phyloP scores from a whole-genome alignment of 2,113 vertebrate genomes.

The Polypterus senegalus region DNA sequence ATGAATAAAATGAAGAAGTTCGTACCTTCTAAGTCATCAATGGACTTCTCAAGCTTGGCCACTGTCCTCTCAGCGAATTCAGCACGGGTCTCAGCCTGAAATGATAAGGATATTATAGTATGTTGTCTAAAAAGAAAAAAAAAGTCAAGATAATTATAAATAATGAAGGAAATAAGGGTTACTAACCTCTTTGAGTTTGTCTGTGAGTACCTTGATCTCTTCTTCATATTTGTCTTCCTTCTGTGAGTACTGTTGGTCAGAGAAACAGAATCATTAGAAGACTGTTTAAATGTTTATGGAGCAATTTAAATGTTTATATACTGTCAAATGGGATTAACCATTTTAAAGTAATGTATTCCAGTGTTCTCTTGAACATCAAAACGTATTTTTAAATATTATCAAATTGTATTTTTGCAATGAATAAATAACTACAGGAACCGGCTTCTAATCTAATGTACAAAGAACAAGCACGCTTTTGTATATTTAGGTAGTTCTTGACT shows the following conservation, averaged over 20 bases:
- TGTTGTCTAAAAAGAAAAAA: too few species aligned
- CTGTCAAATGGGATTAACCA: too few species aligned
- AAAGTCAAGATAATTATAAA: background rate
- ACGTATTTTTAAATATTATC: too few species aligned
- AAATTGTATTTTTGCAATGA: too few species aligned
- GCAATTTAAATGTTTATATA: too few species aligned
- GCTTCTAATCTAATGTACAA: too few species aligned
- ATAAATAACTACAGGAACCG: too few species aligned
- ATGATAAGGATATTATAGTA: constrained; percentile 15
- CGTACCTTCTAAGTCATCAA: constrained; percentile 98
- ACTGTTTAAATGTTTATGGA: too few species aligned
- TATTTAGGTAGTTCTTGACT: too few species aligned
- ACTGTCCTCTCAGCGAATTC: constrained; percentile 97
- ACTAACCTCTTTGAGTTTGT: constrained; percentile 97
- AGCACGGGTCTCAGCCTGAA: constrained; percentile 93
- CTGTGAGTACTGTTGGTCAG: constrained; percentile 82
- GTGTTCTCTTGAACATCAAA: too few species aligned
- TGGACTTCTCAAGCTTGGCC: constrained; percentile 97
- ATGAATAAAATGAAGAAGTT: constrained; percentile 20
- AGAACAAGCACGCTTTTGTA: too few species aligned
- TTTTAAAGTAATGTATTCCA: too few species aligned
- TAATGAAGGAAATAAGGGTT: constrained; percentile 8
- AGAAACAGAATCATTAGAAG: constrained; percentile 21
- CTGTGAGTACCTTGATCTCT: constrained; percentile 95
- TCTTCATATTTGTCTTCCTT: constrained; percentile 98